These are phyloP conservation scores for Archips xylosteana DNA, from an alignment of 2,888 invertebrate species.

Conservation along the genomic window DNA sequence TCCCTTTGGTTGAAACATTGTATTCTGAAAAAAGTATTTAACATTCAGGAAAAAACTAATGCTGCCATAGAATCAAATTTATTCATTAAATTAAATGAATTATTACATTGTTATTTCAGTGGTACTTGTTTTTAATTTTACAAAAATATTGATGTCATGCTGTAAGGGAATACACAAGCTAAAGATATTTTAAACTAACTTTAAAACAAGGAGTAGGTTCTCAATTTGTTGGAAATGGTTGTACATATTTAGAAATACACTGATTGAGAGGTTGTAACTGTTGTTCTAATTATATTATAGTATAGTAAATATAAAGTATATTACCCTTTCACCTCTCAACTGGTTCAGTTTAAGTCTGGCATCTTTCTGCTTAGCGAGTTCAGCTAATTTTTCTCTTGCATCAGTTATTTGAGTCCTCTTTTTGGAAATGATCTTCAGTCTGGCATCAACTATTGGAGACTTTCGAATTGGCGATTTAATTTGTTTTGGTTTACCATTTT, in stretches of 20 bases:
- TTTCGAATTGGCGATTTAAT: conserved; percentile 49
- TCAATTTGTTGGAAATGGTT: too few relatives aligned
- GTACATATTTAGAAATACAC: not conserved
- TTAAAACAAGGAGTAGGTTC: too few relatives aligned
- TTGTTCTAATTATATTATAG: not conserved
- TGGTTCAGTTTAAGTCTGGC: conserved; percentile 90
- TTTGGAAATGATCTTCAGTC: conserved; percentile 92
- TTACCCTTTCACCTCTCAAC: conserved; percentile 83
- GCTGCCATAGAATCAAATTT: too few relatives aligned
- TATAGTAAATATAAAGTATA: conserved; percentile 12
- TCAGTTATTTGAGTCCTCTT: conserved; percentile 91
- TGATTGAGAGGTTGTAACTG: not conserved
- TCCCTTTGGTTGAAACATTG: conserved; percentile 50
- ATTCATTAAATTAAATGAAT: too few relatives aligned
- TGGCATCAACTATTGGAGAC: conserved; percentile 86
- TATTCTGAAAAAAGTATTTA: conserved; percentile 44
- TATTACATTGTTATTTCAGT: too few relatives aligned
- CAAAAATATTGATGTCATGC: too few relatives aligned
- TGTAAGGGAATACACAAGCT: too few relatives aligned
- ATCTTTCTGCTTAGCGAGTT: conserved; percentile 91
- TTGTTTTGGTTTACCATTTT: conserved; percentile 45
- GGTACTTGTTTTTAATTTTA: too few relatives aligned
- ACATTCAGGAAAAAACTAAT: not conserved
- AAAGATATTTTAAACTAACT: too few relatives aligned
- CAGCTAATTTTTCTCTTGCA: conserved; percentile 92